A percentile compares a stretch with the other conserved stretches of the same genome.
Conservation (phyloP, 1,140 invertebrate species). For the Procambarus virginalis region DNA sequence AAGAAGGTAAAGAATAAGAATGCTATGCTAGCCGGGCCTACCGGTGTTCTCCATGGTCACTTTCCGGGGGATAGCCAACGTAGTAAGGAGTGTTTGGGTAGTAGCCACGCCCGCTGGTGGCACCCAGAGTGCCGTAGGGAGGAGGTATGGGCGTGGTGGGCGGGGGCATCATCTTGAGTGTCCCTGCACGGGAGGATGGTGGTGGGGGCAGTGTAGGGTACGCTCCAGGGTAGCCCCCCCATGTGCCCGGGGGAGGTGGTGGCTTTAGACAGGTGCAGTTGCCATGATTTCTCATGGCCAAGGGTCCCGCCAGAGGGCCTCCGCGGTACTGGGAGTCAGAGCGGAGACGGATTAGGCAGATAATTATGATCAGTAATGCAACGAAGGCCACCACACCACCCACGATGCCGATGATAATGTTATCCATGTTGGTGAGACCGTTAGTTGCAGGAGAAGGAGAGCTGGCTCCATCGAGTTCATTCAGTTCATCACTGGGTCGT, state of each 20-base stretch:
- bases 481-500: constrained; percentile 26
- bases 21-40: constrained; percentile 2
- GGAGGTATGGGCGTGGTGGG: constrained; percentile 70
- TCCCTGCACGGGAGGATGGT: constrained; percentile 72
- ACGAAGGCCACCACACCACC: constrained; percentile 93
- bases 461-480: constrained; percentile 48
- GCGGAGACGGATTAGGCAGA: constrained; percentile 83
- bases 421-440: constrained; percentile 86
- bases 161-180: constrained; percentile 69
- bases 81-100: constrained; percentile 73
- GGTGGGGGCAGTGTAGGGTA: constrained; percentile 70
- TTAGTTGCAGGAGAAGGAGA: constrained; percentile 48
- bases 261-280: constrained; percentile 75
- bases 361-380: constrained; percentile 88
- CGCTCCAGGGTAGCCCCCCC: constrained; percentile 71
- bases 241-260: constrained; percentile 69
- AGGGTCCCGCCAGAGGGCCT: constrained; percentile 79
- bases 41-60: constrained; percentile 65
- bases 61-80: constrained; percentile 73
- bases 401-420: constrained; percentile 92
- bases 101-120: constrained; percentile 68
- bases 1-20: too few species aligned
- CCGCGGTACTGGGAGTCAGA: constrained; percentile 82
- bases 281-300: constrained; percentile 74
- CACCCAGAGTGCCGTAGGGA: constrained; percentile 72